phyloP scores from a whole-genome alignment of 2,113 vertebrate species.

The Tetrax tetrax region DNA sequence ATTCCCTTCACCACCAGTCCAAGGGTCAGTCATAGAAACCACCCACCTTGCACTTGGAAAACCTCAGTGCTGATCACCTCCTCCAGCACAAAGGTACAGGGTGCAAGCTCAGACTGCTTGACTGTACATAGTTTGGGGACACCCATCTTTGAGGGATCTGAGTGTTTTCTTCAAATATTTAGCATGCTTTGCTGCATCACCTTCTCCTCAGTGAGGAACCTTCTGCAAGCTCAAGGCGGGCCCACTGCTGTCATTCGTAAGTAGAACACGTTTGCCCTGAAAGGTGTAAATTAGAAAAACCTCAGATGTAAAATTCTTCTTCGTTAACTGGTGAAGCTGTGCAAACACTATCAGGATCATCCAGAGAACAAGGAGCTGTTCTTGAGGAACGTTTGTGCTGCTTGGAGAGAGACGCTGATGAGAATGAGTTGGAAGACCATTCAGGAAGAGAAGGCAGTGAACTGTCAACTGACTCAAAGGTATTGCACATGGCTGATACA shows the following conservation, averaged over 20 bases:
- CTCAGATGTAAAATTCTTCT: conserved; percentile 72
- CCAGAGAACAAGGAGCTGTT: not conserved
- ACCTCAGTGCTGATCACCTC: not conserved
- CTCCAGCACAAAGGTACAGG: not conserved
- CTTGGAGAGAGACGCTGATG: not conserved
- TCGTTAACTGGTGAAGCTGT: not conserved
- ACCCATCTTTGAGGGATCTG: not conserved
- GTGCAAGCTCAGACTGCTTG: not conserved
- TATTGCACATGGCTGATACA: conserved; percentile 50
- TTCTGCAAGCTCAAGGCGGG: not conserved
- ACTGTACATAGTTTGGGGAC: not conserved
- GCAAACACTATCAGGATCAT: not conserved
- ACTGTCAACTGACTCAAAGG: conserved; percentile 6
- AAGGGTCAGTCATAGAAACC: not conserved
- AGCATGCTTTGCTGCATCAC: not conserved
- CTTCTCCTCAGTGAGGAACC: not conserved
- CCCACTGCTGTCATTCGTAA: not conserved
- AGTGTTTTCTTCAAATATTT: not conserved
- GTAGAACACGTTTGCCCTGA: rapidly evolving
- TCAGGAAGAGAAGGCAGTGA: conserved; percentile 43
- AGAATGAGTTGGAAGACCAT: conserved; percentile 50
- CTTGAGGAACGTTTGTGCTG: conserved; percentile 1
- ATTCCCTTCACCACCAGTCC: not conserved
- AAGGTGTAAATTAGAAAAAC: not conserved
- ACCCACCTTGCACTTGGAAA: not conserved